Conservation (phyloP, 2,113 vertebrate species). For the Prionailurus bengalensis region DNA sequence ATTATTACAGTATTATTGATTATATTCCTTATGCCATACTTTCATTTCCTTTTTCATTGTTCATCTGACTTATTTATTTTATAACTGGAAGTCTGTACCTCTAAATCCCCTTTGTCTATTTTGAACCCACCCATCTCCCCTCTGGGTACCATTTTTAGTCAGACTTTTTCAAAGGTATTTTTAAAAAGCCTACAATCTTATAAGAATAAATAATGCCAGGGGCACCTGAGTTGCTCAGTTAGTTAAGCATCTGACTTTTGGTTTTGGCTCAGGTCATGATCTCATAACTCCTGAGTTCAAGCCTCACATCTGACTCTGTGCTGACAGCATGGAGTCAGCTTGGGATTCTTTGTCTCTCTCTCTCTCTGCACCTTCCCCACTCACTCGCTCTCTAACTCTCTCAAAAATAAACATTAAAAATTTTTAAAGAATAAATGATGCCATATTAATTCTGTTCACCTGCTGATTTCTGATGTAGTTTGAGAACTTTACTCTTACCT, state of each 20-base stretch:
- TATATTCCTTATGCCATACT: neutral
- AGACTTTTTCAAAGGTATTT: neutral
- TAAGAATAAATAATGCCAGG: too few species aligned
- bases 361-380: too few species aligned
- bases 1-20: neutral
- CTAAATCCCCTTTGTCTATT: neutral
- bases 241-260: too few species aligned
- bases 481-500: neutral
- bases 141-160: neutral
- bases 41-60: neutral
- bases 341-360: too few species aligned
- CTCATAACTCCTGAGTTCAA: too few species aligned
- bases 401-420: too few species aligned
- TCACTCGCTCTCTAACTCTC: too few species aligned
- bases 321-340: too few species aligned
- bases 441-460: neutral
- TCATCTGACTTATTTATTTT: neutral
- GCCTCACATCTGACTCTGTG: too few species aligned
- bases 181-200: too few species aligned
- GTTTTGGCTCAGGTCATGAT: too few species aligned
- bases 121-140: neutral
- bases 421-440: slow-evolving; percentile 28
- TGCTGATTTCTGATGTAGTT: neutral
- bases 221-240: too few species aligned
- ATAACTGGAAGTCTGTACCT: neutral